These are phyloP conservation scores for Limnephilus auricula DNA, from an alignment of 2,888 invertebrate genomes.

Conservation along the genomic window DNA sequence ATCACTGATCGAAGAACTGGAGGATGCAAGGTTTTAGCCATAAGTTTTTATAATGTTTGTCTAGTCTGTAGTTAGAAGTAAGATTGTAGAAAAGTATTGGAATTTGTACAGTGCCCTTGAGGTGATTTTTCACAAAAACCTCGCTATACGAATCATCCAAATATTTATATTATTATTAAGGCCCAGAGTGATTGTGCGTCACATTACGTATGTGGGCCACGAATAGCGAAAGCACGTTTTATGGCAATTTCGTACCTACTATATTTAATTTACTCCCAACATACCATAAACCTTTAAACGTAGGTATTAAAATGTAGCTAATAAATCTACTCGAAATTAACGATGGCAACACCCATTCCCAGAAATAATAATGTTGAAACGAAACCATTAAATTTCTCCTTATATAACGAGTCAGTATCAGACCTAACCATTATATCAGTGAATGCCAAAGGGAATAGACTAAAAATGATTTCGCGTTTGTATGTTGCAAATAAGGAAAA, in stretches of 20 bases:
- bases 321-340: neutral
- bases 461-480: too few relatives aligned
- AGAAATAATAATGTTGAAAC: neutral
- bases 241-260: neutral
- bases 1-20: too few relatives aligned
- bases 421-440: neutral
- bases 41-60: too few relatives aligned
- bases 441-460: neutral
- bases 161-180: too few relatives aligned
- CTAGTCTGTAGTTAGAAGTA: too few relatives aligned
- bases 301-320: too few relatives aligned
- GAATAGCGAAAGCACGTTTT: neutral
- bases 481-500: neutral
- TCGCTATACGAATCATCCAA: too few relatives aligned
- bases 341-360: neutral
- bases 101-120: too few relatives aligned
- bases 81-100: too few relatives aligned
- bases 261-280: neutral
- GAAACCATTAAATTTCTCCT: neutral
- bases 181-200: neutral
- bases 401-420: neutral
- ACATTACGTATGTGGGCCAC: neutral
- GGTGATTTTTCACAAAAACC: too few relatives aligned
- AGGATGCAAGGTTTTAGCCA: too few relatives aligned
- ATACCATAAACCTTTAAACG: neutral